Evolutionary conservation across 2,113 vertebrate species (phyloP), one percentile per base, ranked within the genome.

Genomic region (Mesitornis unicolor): DNA sequence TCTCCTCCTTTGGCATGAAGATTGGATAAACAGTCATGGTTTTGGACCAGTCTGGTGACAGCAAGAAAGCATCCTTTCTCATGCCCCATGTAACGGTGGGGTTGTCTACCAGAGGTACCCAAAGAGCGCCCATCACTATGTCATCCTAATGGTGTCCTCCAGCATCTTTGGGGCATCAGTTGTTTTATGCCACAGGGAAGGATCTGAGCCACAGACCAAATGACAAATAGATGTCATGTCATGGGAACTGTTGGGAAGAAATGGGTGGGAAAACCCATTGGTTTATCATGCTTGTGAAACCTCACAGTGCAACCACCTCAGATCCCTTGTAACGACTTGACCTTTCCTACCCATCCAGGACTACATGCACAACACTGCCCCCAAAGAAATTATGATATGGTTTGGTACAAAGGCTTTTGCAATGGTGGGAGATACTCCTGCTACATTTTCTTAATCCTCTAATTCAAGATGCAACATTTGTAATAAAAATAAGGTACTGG

Each of bases 381-480:
- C 29, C 9, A 60, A 69, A 87, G 45, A 29, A 84, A 69, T 28
- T 26, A 31, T 11, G 4, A 2, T 51, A 19, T 28, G 13, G 10
- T 53, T 78, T 42, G 18, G 35, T 38, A 70, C 43, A 59, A 87
- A 75, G 12, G 16, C 43, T 85, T 67, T 78, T 87, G 42, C 73
- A 84, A 4, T 48, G 11, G 28, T 56, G 68, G 18, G 69, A 78
- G 13, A 65, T 38, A 65, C 51, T 84, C 54, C 81, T 81, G 28
- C 18, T 79, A 26, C 56, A 22, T 93, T 95, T 94, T 64, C 89
- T 87, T 89, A 81, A 67, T 61, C n/a, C n/a, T 75, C 54, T 79
- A 47, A 47, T 84, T 81, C 26, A 21, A 3, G 25, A 42, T 71
- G 4, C 17, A 84, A 16, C 8, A 5, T 67, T 84, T 63, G 33